phyloP scores from a whole-genome alignment of 2,888 invertebrate species.

The Cenopis cana region DNA sequence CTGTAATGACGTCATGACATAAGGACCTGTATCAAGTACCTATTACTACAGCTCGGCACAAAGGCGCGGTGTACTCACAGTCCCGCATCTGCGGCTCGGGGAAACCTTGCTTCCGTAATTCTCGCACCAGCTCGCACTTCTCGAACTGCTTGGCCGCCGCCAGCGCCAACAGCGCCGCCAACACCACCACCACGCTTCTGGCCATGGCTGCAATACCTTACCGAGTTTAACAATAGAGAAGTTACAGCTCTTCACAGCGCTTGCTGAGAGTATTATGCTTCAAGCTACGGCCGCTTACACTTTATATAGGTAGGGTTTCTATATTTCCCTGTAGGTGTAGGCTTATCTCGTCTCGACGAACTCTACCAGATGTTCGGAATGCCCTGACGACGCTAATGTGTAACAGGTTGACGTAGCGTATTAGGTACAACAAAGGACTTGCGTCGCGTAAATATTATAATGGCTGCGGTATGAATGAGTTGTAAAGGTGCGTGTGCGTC shows the following conservation, averaged over 20 bases:
- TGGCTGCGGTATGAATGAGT: no score
- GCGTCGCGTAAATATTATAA: no score
- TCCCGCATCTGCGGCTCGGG: conserved; percentile 45
- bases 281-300: background rate
- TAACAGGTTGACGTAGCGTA: no score
- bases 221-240: background rate
- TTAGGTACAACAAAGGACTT: no score
- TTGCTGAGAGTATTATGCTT: conserved; percentile 22
- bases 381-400: conserved; percentile 5
- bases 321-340: conserved; percentile 25
- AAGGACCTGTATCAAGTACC: background rate
- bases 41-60: background rate
- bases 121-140: conserved; percentile 48
- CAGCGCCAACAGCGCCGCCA: conserved; percentile 25
- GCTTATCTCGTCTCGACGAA: conserved; percentile 6
- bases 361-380: conserved; percentile 9
- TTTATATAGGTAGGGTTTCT: conserved; percentile 25
- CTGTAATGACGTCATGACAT: conserved; percentile 45
- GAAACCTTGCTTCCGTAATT: conserved; percentile 47
- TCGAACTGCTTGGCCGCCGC: conserved; percentile 37
- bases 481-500: no score
- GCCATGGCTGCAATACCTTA: conserved; percentile 2
- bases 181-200: conserved; percentile 10
- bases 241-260: background rate
- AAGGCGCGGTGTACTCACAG: conserved; percentile 34